Conservation (phyloP, 2,113 vertebrate species). For the Indicator indicator region DNA sequence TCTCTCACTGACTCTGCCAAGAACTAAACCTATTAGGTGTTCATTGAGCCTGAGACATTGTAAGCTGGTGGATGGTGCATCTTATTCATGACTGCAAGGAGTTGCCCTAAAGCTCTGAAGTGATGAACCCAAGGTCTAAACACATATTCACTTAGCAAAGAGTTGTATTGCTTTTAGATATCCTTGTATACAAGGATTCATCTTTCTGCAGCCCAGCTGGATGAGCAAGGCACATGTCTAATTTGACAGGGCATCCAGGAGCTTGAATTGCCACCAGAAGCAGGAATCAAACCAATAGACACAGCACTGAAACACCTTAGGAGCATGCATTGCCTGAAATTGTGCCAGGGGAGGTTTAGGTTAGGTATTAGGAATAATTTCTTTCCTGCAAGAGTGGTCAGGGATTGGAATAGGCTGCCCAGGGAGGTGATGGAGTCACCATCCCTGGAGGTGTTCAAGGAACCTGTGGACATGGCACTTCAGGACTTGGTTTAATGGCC, state of each 20-base stretch:
- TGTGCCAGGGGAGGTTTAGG: no score
- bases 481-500: no score
- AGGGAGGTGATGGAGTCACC: no score
- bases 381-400: no score
- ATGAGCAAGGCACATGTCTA: rapidly evolving
- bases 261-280: background rate
- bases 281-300: background rate
- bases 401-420: no score
- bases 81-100: background rate
- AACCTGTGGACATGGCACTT: no score
- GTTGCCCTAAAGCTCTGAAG: background rate
- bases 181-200: background rate
- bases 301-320: background rate
- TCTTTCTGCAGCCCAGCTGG: background rate
- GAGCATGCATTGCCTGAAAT: background rate
- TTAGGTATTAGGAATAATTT: no score
- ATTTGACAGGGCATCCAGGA: rapidly evolving
- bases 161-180: background rate
- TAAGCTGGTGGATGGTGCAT: background rate
- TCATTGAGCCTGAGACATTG: rapidly evolving
- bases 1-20: background rate
- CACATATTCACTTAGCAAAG: background rate
- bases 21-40: background rate
- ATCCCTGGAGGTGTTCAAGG: no score
- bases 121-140: background rate